These are phyloP conservation scores for Phalangium opilio DNA, from an alignment of 2,888 invertebrate species.

Conservation along the genomic window DNA sequence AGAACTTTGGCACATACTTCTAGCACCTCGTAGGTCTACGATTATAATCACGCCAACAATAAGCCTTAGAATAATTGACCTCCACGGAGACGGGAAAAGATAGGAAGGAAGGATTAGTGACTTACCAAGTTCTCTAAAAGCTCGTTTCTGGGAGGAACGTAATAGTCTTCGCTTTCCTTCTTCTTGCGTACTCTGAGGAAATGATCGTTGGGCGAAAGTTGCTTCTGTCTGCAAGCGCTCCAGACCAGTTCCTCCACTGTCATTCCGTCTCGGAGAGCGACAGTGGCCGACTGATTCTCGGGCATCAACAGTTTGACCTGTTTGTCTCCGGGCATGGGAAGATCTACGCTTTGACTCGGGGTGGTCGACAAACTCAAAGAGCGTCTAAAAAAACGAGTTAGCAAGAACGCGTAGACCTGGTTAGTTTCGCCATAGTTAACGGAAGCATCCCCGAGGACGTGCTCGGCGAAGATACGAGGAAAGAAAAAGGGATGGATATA, in stretches of 20 bases:
- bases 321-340: conserved; percentile 39
- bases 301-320: conserved; percentile 78
- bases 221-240: conserved; percentile 77
- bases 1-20: conserved; percentile 93
- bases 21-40: conserved; percentile 67
- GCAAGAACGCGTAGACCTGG: too few relatives aligned
- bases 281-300: conserved; percentile 44
- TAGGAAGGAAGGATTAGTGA: too few relatives aligned
- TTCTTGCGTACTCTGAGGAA: conserved; percentile 74
- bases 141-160: conserved; percentile 86
- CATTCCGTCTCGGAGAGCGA: conserved; percentile 78
- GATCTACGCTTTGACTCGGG: conserved; percentile 61
- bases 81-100: too few relatives aligned
- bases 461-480: too few relatives aligned
- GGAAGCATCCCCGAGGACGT: too few relatives aligned
- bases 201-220: conserved; percentile 84
- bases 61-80: too few relatives aligned
- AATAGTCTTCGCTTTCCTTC: conserved; percentile 80
- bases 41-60: too few relatives aligned
- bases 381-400: conserved; percentile 35
- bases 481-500: too few relatives aligned
- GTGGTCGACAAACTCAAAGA: conserved; percentile 59
- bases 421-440: too few relatives aligned
- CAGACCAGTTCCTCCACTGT: conserved; percentile 90
- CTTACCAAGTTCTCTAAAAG: conserved; percentile 89